Evolutionary conservation across 1,140 invertebrate species (phyloP), one percentile per base, ranked within the genome.

Genomic region (Nebria ingens): DNA sequence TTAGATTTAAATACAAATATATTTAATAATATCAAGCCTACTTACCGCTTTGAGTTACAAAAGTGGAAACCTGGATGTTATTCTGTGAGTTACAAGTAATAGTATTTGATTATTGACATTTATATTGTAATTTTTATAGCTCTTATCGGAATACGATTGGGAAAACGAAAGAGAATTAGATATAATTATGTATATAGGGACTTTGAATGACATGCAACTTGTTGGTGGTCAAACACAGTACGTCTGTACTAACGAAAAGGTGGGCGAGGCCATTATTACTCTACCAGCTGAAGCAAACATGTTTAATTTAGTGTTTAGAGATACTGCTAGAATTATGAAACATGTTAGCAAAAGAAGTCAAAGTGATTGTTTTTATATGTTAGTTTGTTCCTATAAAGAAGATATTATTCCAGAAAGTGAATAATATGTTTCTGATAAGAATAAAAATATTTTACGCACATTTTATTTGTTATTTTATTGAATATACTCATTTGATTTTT

Each of bases 241-340:
- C 68, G 67, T 81, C 38, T 66, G 71, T 17, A 72, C 72, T 15
- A 68, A 80, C 67, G 68, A 76, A 61, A 42, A 74, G 66, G 20
- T 68, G 51, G 52, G 64, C 51, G 60, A 61, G 22, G 70, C 73
- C 15, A 62, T 75, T 4, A 71, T 82, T 15, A 78, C 75, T 1
- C 68, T 82, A 58, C 76, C 70, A 58, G 72, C 77, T 1, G 67
- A 73, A 25, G 74, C 81, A 65, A 87, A 87, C 72, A 74, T 78
- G 52, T 67, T 87, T 4, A 82, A 76, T 64, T 71, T 87, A n/a
- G 79, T 86, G 20, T 86, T 83, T 66, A 81, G 79, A 56, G 80
- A 78, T 57, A 79, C 79, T 20, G 77, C 78, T 23, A 76, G 80
- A 60, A 75, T 83, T 68, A 79, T 80, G 51, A 82, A 79, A 64